Base-by-base conservation (phyloP, 2,888 invertebrate genomes). In the Conchocele bisecta region DNA sequence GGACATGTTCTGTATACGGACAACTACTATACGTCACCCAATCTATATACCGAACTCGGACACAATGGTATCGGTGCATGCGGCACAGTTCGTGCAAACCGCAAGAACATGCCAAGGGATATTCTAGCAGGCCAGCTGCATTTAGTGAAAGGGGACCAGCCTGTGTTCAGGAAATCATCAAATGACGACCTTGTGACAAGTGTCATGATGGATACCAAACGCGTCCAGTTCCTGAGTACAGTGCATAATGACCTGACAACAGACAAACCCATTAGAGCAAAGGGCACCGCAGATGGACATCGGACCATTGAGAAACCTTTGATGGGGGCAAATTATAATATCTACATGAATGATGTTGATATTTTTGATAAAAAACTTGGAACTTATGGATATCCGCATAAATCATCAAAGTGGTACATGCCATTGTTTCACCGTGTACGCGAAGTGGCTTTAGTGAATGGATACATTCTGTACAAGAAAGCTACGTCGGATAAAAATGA, bases 341-440 rank as follows among this genome's bases (percentile, higher is more conserved):
- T n/a, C 17, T 46, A 63, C 29, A 70, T 64, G 63, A 46, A 56
- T 29, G 70, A 59, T 3, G 69, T 64, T 6, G 61, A 51, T 44
- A 37, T 61, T n/a, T 20, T 51, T 15, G 61, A 61, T 22, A 50
- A 61, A 24, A 61, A 61, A 24, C 41, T 51, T 20, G 31, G 22
- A n/a, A 37, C 61, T 20, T 61, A 51, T 33, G 50, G 46, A 4
- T 61, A 61, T 28, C 61, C 61, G 7, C 51, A 61, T 26, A 61
- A 50, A n/a, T n/a, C n/a, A n/a, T n/a, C n/a, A n/a, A n/a, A n/a
- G n/a, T n/a, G n/a, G n/a, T n/a, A n/a, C n/a, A n/a, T n/a, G n/a
- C n/a, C n/a, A n/a, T n/a, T n/a, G n/a, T n/a, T n/a, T n/a, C n/a
- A n/a, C n/a, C n/a, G n/a, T n/a, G n/a, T n/a, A n/a, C n/a, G n/a